Conservation (phyloP, 2,113 vertebrate species). For the Xiphophorus couchianus region DNA sequence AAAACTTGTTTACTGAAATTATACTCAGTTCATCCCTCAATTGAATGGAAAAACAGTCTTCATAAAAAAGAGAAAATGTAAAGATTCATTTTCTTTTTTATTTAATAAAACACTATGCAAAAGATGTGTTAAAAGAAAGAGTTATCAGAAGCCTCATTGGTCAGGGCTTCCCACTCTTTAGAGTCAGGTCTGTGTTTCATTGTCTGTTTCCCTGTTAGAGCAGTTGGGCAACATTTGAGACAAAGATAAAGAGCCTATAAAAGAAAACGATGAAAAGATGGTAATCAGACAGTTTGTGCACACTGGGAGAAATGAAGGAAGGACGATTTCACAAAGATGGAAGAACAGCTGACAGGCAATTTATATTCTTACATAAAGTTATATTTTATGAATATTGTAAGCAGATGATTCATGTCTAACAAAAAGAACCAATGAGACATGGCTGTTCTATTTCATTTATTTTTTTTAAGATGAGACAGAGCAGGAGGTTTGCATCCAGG, state of each 20-base stretch:
- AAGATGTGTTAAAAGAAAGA: slow-evolving; percentile 16
- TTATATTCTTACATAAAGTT: background rate
- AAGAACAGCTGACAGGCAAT: slow-evolving; percentile 5
- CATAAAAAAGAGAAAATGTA: background rate
- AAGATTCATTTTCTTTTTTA: slow-evolving; percentile 6
- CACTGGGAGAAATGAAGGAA: slow-evolving; percentile 30
- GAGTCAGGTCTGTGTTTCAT: slow-evolving; percentile 18
- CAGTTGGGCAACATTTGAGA: slow-evolving; percentile 19
- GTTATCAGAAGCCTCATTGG: slow-evolving; percentile 25
- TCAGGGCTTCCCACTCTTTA: slow-evolving; percentile 21
- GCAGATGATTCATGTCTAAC: background rate
- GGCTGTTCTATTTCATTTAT: background rate
- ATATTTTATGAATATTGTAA: slow-evolving; percentile 9
- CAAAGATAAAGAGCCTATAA: slow-evolving; percentile 37
- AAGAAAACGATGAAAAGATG: slow-evolving; percentile 7
- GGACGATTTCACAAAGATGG: slow-evolving; percentile 26
- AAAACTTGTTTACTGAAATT: too few species aligned
- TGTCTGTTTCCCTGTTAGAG: slow-evolving; percentile 30
- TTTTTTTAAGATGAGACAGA: background rate
- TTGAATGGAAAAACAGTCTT: background rate
- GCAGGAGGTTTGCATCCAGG: background rate
- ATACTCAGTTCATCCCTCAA: background rate
- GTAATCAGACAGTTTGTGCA: slow-evolving; percentile 34
- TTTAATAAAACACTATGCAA: background rate
- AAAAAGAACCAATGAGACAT: background rate